Percentiles rank a stretch among this genome's conserved stretches.
phyloP scores from a whole-genome alignment of 1,140 invertebrate genomes.

The Drosophila azteca region DNA sequence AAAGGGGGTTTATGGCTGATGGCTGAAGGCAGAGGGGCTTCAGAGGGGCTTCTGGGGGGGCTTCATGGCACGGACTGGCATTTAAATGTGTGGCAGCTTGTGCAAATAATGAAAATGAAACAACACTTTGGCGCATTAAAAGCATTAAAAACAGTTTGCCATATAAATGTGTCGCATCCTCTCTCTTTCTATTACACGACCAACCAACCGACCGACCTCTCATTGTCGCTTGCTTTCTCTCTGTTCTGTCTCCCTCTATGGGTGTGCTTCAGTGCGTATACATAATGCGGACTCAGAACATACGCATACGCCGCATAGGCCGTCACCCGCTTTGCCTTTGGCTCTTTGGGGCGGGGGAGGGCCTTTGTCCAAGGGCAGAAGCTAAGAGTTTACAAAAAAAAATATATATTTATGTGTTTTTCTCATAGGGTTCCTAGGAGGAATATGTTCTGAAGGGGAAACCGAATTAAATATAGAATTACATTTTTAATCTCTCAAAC shows the following conservation, averaged over 20 bases:
- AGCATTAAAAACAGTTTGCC: constrained; percentile 82
- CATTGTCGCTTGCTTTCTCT: not conserved
- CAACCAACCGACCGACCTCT: no score
- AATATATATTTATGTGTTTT: not conserved
- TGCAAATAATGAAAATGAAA: constrained; percentile 82
- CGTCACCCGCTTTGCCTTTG: constrained; percentile 4
- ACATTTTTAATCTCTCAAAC: no score
- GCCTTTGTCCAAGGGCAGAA: constrained; percentile 32
- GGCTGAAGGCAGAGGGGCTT: no score
- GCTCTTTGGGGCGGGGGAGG: no score
- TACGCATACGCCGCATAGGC: constrained; percentile 66
- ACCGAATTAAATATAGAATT: no score
- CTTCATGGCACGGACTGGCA: constrained; percentile 36
- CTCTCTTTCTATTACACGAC: not conserved
- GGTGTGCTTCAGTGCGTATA: constrained; percentile 56
- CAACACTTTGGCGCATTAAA: constrained; percentile 82
- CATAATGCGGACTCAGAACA: constrained; percentile 58
- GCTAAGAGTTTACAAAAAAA: constrained; percentile 16
- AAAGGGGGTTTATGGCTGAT: not conserved
- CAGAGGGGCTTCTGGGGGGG: no score
- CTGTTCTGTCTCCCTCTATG: not conserved
- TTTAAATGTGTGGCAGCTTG: constrained; percentile 81
- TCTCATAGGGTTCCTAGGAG: not conserved
- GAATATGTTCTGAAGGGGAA: not conserved
- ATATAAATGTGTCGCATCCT: constrained; percentile 64